Base-by-base conservation (phyloP, 1,140 invertebrate species). In the Pogonomyrmex barbatus region DNA sequence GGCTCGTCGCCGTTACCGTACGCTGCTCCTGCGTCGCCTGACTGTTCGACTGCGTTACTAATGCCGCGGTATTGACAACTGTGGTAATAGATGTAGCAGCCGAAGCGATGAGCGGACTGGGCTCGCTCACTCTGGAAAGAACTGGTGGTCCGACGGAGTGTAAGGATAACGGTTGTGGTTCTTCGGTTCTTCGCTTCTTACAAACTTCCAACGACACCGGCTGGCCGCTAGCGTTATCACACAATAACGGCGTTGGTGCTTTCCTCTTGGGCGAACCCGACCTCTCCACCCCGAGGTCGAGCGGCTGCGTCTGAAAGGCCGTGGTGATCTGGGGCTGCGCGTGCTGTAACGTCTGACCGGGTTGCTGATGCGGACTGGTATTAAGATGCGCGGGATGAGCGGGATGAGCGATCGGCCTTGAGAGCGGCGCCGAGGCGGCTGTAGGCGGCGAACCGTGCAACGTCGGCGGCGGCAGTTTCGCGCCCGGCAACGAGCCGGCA, bases 51-150 rank as follows among this genome's bases (percentile, higher is more conserved):
- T 94, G 94, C 0, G 92, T 71, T 4, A 93, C 68, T 6, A 94
- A 73, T 0, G 87, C 89, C 1, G 96, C 96, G 0, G 96, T 96
- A 87, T 97, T 97, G 17, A 96, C 96, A n/a, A 97, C 96, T 0
- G 96, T 96, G 10, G 96, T 97, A 62, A 97, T 97, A 12, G 97
- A 97, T 2, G 97, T 97, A 2, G 97, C 97, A 1, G 97, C 97
- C 86, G 96, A 96, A 1, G 97, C 97, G 62, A 97, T 97, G n/a
- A 98, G 93, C 3, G 96, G 96, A 92, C 96, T 96, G 0, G 96
- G 96, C 89, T 97, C 96, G 88, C 96, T 96, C 8, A 96, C 96
- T 84, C 96, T 94, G 17, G 96, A 95, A n/a, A 97, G 91, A 39
- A 96, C 85, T 71, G 96, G 91, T 68, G 95, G 87, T 33, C 89